Evolutionary conservation across 2,797 vertebrate species (phyloP).

Genomic region (Paguma larvata): DNA sequence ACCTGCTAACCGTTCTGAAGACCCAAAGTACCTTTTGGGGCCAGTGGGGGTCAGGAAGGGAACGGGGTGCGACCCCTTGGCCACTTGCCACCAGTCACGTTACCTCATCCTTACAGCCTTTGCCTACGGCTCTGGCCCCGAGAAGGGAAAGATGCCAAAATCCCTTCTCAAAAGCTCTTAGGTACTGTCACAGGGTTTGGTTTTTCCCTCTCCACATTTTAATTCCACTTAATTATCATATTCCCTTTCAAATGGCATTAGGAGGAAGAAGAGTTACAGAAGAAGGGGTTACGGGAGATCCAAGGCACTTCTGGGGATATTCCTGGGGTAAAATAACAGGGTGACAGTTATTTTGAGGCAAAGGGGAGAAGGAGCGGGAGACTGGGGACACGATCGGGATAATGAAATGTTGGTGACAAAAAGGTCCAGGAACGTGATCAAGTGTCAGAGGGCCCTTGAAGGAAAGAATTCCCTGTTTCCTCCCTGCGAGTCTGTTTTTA

Average conservation of each 20-base stretch:
- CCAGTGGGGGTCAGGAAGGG: background rate
- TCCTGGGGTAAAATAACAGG: background rate
- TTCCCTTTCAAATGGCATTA: constrained; percentile 19
- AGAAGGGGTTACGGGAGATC: background rate
- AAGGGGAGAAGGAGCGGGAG: constrained; percentile 26
- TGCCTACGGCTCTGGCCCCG: background rate
- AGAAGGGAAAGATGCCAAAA: background rate
- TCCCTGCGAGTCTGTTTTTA: background rate
- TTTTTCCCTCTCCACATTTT: background rate
- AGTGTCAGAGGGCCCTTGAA: constrained; percentile 65
- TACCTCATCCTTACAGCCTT: background rate
- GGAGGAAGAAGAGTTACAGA: background rate
- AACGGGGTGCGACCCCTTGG: too few relatives aligned
- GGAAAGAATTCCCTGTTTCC: constrained; percentile 57
- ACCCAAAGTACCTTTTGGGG: background rate
- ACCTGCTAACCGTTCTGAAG: background rate
- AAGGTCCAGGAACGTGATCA: constrained; percentile 41
- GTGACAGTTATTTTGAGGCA: constrained; percentile 55
- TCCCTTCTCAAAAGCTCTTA: background rate
- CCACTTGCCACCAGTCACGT: background rate
- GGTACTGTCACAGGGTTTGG: background rate
- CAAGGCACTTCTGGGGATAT: background rate
- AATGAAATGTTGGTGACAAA: constrained; percentile 67
- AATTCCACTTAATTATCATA: background rate
- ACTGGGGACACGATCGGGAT: background rate